Base-by-base conservation (phyloP, 2,797 vertebrate genomes). In the Lepilemur septentrionalis region DNA sequence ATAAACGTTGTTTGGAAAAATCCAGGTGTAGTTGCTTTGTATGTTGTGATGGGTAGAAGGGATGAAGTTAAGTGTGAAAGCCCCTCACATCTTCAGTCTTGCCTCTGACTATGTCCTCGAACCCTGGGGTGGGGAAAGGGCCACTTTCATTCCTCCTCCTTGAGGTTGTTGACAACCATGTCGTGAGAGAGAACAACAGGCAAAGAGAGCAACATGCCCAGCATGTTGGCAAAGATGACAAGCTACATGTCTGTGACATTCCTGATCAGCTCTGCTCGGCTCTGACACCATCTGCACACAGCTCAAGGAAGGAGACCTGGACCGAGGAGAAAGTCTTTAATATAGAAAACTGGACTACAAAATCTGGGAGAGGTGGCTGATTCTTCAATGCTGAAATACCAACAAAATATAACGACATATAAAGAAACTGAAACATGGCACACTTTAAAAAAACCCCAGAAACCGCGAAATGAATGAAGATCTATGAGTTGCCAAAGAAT, bases 181-280 rank as follows among this genome's bases (percentile, higher is more conserved):
- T 99, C 99, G 98, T 99, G 99, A 97, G 99, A 99, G 28, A 99
- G 98, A 2, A 99, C 99, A 28, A 99, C 99, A 28, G 99, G 98
- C 57, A 99, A 97, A 98, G 99, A 99, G 78, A 99, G 99, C 15
- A 99, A 99, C 67, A 99, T 99, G 69, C 99, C 99, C 97, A 99
- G 98, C 99, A 99, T 99, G 98, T 99, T 99, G 98, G 99, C 99
- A 81, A 99, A 99, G 96, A 99, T 99, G 80, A 99, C 99, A 98
- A 99, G 99, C 97, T 99, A 99, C 97, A 99, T 99, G 97, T 99
- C 99, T 0, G 99, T 99, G 98, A 99, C 99, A 99, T 99, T 99
- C 97, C 99, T 99, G 98, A 25, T 59, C 9, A 59, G 23, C 57
- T 25, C 57, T 25, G 57, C 57, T 59, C 1, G 23, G 23, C 57